Evolutionary conservation across 2,888 invertebrate genomes (phyloP).

Genomic region (Eilema griseolum): DNA sequence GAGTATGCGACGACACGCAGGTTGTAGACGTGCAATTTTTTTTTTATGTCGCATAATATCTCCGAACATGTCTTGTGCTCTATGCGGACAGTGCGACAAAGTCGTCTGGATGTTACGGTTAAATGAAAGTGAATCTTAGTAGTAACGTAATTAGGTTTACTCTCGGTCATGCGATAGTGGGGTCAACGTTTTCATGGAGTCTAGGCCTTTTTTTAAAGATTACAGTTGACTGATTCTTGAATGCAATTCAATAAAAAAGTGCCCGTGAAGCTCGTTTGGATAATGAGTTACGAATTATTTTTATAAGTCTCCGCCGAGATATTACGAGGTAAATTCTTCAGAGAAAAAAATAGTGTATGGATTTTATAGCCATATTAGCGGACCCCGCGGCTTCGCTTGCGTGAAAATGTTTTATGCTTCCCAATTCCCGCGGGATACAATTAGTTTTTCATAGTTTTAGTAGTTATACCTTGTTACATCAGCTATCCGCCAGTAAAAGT

Average conservation of each 20-base stretch:
- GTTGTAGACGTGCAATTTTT: constrained; percentile 64
- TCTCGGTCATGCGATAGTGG: constrained; percentile 11
- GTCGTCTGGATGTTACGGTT: constrained; percentile 37
- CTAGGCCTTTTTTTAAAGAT: constrained; percentile 47
- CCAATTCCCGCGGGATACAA: too few relatives aligned
- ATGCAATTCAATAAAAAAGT: constrained; percentile 48
- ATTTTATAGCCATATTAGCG: too few relatives aligned
- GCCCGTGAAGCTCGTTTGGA: constrained; percentile 40
- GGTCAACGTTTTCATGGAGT: constrained; percentile 49
- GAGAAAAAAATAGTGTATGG: constrained; percentile 20
- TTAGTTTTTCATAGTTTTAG: too few relatives aligned
- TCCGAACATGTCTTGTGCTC: constrained; percentile 72
- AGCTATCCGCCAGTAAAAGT: too few relatives aligned
- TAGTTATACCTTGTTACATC: too few relatives aligned
- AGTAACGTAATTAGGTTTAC: not conserved
- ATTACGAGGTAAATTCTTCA: constrained; percentile 38
- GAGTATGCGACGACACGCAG: constrained; percentile 66
- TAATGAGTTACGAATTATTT: constrained; percentile 46
- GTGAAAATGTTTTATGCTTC: too few relatives aligned
- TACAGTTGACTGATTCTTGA: constrained; percentile 53
- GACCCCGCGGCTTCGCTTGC: too few relatives aligned
- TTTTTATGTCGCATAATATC: constrained; percentile 64
- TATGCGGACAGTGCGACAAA: constrained; percentile 67
- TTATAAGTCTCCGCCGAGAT: constrained; percentile 30
- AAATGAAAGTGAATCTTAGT: constrained; percentile 31